A percentile compares a stretch with the other conserved stretches of the same genome.
These are phyloP conservation scores for Drosophila auraria DNA, from an alignment of 1,140 invertebrate species.

Conservation along the genomic window DNA sequence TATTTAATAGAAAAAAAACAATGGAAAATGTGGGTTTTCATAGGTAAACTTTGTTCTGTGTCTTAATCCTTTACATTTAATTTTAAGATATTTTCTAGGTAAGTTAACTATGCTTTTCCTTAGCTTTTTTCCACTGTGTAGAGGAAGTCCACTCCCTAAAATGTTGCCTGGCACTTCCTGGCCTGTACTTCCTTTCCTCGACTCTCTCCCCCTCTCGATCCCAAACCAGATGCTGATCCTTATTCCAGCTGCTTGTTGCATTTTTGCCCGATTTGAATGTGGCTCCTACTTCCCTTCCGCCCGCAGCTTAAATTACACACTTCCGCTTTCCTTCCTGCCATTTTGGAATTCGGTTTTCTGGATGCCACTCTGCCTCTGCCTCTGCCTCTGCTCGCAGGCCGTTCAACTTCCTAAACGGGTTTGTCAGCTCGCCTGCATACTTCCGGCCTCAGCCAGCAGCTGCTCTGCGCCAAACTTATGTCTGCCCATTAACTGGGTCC, in stretches of 20 bases:
- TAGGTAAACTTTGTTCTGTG: too few relatives aligned
- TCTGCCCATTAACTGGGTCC: constrained; percentile 29
- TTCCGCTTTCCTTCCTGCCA: constrained; percentile 72
- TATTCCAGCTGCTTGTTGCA: constrained; percentile 66
- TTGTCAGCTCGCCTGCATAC: constrained; percentile 47
- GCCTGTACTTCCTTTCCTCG: not conserved
- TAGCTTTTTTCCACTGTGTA: not conserved
- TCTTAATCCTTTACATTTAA: too few relatives aligned
- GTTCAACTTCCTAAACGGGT: constrained; percentile 50
- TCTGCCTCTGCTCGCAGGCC: constrained; percentile 13
- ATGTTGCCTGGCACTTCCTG: too few relatives aligned
- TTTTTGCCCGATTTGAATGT: constrained; percentile 52
- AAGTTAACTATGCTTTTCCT: too few relatives aligned
- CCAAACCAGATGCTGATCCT: not conserved
- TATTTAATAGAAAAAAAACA: too few relatives aligned
- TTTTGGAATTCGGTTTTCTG: not conserved
- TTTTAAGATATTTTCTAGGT: too few relatives aligned
- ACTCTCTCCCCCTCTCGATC: not conserved
- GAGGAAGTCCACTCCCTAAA: not conserved
- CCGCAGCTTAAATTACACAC: constrained; percentile 77
- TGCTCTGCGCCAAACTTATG: constrained; percentile 20
- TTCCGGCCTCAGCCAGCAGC: constrained; percentile 17
- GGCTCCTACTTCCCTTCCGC: constrained; percentile 4
- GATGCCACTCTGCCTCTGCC: not conserved
- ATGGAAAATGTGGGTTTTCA: too few relatives aligned